Percentiles rank a stretch among this genome's conserved stretches.
Conservation (phyloP, 2,888 invertebrate species). For the Myathropa florea region DNA sequence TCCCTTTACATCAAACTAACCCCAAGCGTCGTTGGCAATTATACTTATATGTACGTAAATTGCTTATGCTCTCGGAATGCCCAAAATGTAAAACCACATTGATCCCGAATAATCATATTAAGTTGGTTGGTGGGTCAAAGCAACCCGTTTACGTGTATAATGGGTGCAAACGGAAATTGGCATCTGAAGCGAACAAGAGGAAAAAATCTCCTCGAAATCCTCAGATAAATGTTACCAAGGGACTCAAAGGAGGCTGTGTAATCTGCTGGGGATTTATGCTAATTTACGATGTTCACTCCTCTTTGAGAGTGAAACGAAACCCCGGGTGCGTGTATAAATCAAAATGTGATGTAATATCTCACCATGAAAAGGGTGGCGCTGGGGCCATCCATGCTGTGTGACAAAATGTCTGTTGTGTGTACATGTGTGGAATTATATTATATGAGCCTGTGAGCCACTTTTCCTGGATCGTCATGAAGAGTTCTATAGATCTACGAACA, state of each 20-base stretch:
- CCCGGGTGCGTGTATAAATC: constrained; percentile 43
- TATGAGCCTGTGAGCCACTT: neutral
- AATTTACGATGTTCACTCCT: constrained; percentile 51
- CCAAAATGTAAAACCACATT: constrained; percentile 56
- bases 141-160: constrained; percentile 53
- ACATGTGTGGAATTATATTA: neutral
- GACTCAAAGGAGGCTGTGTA: constrained; percentile 39
- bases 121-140: constrained; percentile 53
- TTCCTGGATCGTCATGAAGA: neutral
- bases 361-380: constrained; percentile 2
- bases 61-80: constrained; percentile 42
- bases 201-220: constrained; percentile 25
- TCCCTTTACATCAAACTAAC: constrained; percentile 39
- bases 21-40: constrained; percentile 47
- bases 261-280: constrained; percentile 53
- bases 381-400: neutral
- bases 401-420: neutral
- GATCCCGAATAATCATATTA: constrained; percentile 60
- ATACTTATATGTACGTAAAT: constrained; percentile 51
- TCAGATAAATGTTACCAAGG: constrained; percentile 44
- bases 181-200: constrained; percentile 12
- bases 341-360: constrained; percentile 46
- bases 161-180: constrained; percentile 50
- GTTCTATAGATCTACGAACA: neutral
- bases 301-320: constrained; percentile 3